Evolutionary conservation across 1,140 invertebrate genomes (phyloP).

Genomic region (Cardiocondyla obscurior): DNA sequence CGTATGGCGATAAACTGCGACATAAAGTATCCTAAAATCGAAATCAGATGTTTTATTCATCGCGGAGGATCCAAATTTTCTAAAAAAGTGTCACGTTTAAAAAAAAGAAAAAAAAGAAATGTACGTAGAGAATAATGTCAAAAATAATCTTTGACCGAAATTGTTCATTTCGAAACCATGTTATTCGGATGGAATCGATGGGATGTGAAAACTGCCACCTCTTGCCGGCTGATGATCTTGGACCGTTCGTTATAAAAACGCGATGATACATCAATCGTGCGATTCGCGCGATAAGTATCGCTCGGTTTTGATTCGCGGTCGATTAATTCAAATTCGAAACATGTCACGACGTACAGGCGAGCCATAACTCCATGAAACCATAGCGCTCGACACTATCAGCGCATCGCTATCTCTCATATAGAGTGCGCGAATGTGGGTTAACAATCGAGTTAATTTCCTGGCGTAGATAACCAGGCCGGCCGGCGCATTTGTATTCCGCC

Average conservation of each 20-base stretch:
- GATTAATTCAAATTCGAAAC: constrained; percentile 34
- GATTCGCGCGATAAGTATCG: not conserved
- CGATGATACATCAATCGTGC: not conserved
- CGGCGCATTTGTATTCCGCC: constrained; percentile 48
- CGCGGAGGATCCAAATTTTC: not conserved
- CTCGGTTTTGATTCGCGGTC: constrained; percentile 12
- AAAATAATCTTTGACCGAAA: not conserved
- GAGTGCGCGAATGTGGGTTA: constrained; percentile 59
- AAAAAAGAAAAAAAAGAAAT: too few relatives aligned
- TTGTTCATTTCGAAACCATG: not conserved
- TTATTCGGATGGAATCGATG: not conserved
- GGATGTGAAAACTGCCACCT: not conserved
- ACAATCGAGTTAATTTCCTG: constrained; percentile 66
- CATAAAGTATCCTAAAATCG: not conserved
- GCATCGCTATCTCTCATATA: constrained; percentile 18
- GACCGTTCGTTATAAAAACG: not conserved
- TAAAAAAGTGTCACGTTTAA: not conserved
- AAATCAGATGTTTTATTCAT: not conserved
- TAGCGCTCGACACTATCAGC: constrained; percentile 4
- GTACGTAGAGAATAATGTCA: not conserved
- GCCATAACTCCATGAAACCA: constrained; percentile 36
- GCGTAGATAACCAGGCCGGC: constrained; percentile 49
- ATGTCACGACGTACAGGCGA: not conserved
- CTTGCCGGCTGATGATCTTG: not conserved
- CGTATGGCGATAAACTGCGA: not conserved